These are phyloP conservation scores for Thomomys bottae DNA, from an alignment of 2,113 vertebrate genomes.

Conservation along the genomic window DNA sequence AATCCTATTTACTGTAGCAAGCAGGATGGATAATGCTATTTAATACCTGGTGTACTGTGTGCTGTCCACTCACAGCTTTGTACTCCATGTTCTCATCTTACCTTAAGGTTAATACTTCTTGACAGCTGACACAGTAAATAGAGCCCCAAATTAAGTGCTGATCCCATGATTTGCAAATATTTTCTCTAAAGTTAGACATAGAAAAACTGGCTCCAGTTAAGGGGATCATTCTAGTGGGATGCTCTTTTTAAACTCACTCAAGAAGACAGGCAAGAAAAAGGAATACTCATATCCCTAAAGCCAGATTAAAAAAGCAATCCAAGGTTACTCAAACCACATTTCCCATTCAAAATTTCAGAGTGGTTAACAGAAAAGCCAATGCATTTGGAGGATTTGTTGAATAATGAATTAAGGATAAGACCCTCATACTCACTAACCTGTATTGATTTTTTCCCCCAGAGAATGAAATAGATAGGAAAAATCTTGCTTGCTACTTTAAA, in stretches of 20 bases:
- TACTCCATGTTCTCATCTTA: conserved; percentile 84
- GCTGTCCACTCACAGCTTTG: conserved; percentile 85
- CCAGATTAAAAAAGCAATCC: conserved; percentile 64
- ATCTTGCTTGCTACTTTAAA: conserved; percentile 38
- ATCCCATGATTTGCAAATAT: conserved; percentile 83
- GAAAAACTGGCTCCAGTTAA: conserved; percentile 66
- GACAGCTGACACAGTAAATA: conserved; percentile 85
- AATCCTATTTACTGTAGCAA: conserved; percentile 91
- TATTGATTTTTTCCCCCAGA: background rate
- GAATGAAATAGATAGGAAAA: background rate
- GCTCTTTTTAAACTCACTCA: conserved; percentile 59
- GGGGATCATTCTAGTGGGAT: conserved; percentile 67
- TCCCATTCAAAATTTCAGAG: conserved; percentile 60
- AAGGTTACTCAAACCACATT: conserved; percentile 62
- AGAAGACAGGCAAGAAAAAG: background rate
- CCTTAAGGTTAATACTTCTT: conserved; percentile 88
- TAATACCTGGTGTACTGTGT: conserved; percentile 86
- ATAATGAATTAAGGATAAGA: conserved; percentile 66
- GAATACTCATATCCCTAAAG: conserved; percentile 58
- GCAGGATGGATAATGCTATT: conserved; percentile 89
- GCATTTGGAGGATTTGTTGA: conserved; percentile 45
- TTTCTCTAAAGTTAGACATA: conserved; percentile 64
- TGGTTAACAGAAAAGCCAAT: conserved; percentile 67
- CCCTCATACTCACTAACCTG: background rate
- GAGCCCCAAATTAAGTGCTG: conserved; percentile 85